These are phyloP conservation scores for Chaetorhynchus papuensis DNA, from an alignment of 2,113 vertebrate genomes.

Conservation along the genomic window DNA sequence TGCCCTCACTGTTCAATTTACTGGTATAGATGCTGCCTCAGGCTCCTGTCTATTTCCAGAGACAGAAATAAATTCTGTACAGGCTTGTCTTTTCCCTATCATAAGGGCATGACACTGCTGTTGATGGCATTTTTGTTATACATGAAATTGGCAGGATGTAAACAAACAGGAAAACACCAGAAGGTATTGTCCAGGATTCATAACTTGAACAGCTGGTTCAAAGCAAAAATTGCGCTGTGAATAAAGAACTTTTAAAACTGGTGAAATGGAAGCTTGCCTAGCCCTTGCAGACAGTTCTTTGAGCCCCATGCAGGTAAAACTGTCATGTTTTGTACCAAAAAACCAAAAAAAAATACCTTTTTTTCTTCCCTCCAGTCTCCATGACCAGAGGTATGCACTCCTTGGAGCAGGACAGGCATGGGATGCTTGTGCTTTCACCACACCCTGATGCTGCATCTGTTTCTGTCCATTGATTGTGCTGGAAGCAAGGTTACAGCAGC, in stretches of 20 bases:
- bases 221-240: background rate
- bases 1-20: background rate
- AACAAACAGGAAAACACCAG: conserved; percentile 44
- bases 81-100: background rate
- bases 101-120: background rate
- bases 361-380: background rate
- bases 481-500: background rate
- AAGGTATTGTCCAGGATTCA: conserved; percentile 16
- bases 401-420: background rate
- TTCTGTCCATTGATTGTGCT: background rate
- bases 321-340: background rate
- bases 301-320: background rate
- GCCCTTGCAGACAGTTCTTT: background rate
- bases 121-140: background rate
- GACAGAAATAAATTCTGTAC: background rate
- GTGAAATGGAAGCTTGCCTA: background rate
- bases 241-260: background rate
- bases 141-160: conserved; percentile 10
- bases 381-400: background rate
- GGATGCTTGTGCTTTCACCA: background rate
- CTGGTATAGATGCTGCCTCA: background rate
- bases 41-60: background rate
- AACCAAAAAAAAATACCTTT: background rate
- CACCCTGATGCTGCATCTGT: background rate
- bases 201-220: conserved; percentile 3